Base-by-base conservation (phyloP, 2,888 invertebrate genomes). In the Agrilus cyanescens region DNA sequence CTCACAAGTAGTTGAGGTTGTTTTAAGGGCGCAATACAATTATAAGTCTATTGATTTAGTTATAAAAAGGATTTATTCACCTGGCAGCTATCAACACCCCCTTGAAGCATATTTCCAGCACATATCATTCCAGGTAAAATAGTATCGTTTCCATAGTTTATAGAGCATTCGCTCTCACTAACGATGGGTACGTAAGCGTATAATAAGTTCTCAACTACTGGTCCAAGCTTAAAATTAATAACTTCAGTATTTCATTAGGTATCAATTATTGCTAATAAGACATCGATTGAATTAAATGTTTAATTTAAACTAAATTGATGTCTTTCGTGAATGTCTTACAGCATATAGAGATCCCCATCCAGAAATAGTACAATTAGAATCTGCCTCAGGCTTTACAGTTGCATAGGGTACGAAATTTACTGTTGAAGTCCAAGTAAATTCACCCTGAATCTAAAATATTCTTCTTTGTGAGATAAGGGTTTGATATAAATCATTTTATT, bases 11-110 rank as follows among this genome's bases (percentile, higher is more conserved):
- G n/a, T n/a, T n/a, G n/a, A n/a, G n/a, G n/a, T n/a, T n/a, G n/a
- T n/a, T n/a, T n/a, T n/a, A n/a, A n/a, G n/a, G n/a, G n/a, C n/a
- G n/a, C n/a, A n/a, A n/a, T n/a, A n/a, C n/a, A n/a, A n/a, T n/a
- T n/a, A n/a, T n/a, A n/a, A n/a, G n/a, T n/a, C n/a, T n/a, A n/a
- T n/a, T n/a, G n/a, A n/a, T n/a, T n/a, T n/a, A n/a, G n/a, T n/a
- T n/a, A 5, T 3, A 20, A 20, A 25, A 25, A 10, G 4, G 2
- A 10, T 1, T 25, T 10, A 13, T 14, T 38, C 45, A 53, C 53
- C 45, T 52, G 50, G 16, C 54, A 54, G 4, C 52, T 45, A 37
- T 51, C 50, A 25, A 44, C 50, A 15, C 45, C 46, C 2, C 48
- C 49, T 30, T 45, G n/a, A n/a, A n/a, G 36, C 8, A 41, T 4